Base-by-base conservation (phyloP, 2,797 vertebrate species). In the Oryzias dopingdopingensis region DNA sequence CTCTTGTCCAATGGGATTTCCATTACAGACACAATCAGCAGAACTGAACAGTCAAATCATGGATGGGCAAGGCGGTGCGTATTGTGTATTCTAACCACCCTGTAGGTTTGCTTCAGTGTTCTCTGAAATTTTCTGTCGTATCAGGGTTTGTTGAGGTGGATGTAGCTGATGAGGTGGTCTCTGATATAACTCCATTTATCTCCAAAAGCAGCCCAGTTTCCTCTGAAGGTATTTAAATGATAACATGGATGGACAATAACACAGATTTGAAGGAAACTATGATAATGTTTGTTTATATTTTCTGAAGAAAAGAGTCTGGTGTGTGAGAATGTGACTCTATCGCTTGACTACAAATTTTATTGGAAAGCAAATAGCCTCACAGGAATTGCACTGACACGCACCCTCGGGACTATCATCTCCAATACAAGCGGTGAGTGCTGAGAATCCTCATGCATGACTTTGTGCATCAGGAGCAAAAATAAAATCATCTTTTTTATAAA, bases 311-410 rank as follows among this genome's bases (percentile, higher is more conserved):
- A 40, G 18, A 45, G 1, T 14, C 54, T 74, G 53, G 18, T 74
- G 0, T 94, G 93, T 91, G 83, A 87, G 61, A 89, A 88, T 3
- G 88, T 96, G 60, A 94, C 86, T 5, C 72, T 97, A 69, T 92
- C 89, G 2, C 89, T 95, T 72, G 86, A 94, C 84, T 99, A 98
- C 62, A 80, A 70, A 4, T 89, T 98, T 64, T 72, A 88, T 52
- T 98, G 95, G 93, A 83, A 89, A 77, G 93, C 80, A 46, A 91
- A 91, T 26, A 81, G 80, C 14, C 88, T 99, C 74, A 90, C 84
- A 17, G 88, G 49, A 47, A 59, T 96, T 49, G 89, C 78, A 24
- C 79, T 97, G 56, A 92, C 64, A 6, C 80, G 90, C 16, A 80
- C 90, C 26, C 62, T 80, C 4, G 94, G 92, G 37, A 82, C 81